Conservation (phyloP, 2,113 vertebrate genomes). For the Pomatostomus ruficeps region DNA sequence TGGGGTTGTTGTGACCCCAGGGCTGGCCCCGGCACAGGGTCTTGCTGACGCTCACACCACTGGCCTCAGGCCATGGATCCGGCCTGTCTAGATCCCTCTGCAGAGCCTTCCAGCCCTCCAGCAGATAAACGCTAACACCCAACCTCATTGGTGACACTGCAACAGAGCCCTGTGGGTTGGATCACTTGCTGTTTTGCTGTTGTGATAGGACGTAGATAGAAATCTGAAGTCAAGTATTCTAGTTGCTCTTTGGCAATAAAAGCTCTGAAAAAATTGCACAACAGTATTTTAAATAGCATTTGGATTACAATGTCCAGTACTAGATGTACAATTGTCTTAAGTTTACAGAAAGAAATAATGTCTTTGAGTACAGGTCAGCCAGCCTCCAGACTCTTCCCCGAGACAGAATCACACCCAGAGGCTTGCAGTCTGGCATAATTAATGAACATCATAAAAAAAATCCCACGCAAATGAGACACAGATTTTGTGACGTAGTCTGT, state of each 20-base stretch:
- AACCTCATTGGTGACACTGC: too few relatives aligned
- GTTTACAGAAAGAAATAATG: not conserved
- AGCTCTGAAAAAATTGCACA: not conserved
- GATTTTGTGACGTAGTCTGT: not conserved
- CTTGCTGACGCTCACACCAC: not conserved
- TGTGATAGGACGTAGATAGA: not conserved
- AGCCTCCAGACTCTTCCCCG: not conserved
- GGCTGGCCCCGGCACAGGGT: not conserved
- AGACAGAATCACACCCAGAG: not conserved
- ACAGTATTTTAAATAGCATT: not conserved
- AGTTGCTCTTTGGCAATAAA: not conserved
- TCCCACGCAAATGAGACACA: not conserved
- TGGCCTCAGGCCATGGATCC: accelerated
- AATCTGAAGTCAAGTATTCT: not conserved
- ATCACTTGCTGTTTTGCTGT: not conserved
- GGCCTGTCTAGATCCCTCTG: not conserved
- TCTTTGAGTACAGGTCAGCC: not conserved
- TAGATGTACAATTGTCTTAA: not conserved
- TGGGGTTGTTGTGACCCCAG: not conserved
- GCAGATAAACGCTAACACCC: not conserved
- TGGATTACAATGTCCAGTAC: not conserved
- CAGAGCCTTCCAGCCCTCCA: not conserved
- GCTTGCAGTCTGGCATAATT: not conserved
- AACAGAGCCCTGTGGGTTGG: not conserved
- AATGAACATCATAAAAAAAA: not conserved